phyloP scores from a whole-genome alignment of 2,113 vertebrate species.

The Misgurnus mizolepis region DNA sequence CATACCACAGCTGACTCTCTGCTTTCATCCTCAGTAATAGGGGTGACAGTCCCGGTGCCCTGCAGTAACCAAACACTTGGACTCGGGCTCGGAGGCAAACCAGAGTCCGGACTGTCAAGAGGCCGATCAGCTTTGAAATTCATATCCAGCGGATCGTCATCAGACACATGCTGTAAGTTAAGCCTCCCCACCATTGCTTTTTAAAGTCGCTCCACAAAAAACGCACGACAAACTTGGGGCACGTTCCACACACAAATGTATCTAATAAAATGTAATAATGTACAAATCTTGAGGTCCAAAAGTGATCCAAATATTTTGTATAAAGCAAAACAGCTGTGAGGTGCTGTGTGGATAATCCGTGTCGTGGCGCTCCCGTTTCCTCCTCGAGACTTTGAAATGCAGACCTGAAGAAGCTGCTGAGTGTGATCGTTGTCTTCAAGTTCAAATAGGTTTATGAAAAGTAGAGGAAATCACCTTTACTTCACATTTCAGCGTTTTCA shows the following conservation, averaged over 20 bases:
- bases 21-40: constrained; percentile 65
- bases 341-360: constrained; percentile 25
- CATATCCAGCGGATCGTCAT: constrained; percentile 80
- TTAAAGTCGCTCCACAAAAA: constrained; percentile 43
- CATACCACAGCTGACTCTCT: constrained; percentile 60
- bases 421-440: neutral
- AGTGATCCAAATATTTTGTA: neutral
- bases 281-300: neutral
- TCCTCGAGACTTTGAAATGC: constrained; percentile 4
- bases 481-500: neutral
- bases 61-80: constrained; percentile 81
- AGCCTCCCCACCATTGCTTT: constrained; percentile 82
- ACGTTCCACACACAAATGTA: neutral
- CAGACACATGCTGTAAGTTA: constrained; percentile 77
- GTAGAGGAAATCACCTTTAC: neutral
- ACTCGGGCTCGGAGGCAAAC: constrained; percentile 83
- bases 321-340: constrained; percentile 27
- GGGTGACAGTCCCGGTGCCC: constrained; percentile 59
- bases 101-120: constrained; percentile 88
- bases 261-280: neutral
- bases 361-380: constrained; percentile 8
- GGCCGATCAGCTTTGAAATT: constrained; percentile 79
- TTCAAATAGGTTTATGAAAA: neutral
- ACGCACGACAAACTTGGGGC: neutral
- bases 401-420: constrained; percentile 1